A percentile compares a stretch with the other conserved stretches of the same genome.
phyloP scores from a whole-genome alignment of 2,888 invertebrate genomes.

The Lydus trimaculatus region DNA sequence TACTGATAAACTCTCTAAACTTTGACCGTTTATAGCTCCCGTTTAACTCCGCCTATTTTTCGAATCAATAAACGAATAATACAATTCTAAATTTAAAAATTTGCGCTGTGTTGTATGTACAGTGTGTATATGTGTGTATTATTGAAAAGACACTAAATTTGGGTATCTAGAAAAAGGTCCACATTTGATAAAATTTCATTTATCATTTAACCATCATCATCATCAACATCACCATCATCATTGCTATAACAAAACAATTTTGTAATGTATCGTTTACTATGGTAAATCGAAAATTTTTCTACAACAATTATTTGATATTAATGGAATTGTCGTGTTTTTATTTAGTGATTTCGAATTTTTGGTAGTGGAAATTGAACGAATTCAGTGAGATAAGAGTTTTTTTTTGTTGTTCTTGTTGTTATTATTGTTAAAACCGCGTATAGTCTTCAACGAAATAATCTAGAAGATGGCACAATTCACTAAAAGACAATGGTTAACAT shows the following conservation, averaged over 20 bases:
- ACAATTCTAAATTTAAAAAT: neutral
- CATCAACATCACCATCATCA: neutral
- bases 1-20: slow-evolving; percentile 42
- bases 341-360: slow-evolving; percentile 18
- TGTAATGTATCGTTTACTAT: slow-evolving; percentile 36
- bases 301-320: slow-evolving; percentile 54
- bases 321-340: slow-evolving; percentile 53
- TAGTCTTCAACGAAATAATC: neutral
- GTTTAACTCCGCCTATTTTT: slow-evolving; percentile 16
- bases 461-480: slow-evolving; percentile 70
- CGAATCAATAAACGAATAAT: slow-evolving; percentile 7
- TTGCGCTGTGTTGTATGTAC: neutral
- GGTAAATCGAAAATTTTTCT: slow-evolving; percentile 55
- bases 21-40: slow-evolving; percentile 36
- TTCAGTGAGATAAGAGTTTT: neutral
- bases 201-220: neutral
- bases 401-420: neutral
- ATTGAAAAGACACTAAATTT: neutral
- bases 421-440: too few relatives aligned
- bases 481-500: slow-evolving; percentile 78
- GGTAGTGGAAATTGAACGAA: slow-evolving; percentile 11
- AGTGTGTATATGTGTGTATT: neutral
- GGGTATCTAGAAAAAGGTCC: neutral
- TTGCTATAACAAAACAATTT: neutral
- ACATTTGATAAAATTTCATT: neutral